These are phyloP conservation scores for Cancer borealis DNA, from an alignment of 2,888 invertebrate genomes.

Conservation along the genomic window DNA sequence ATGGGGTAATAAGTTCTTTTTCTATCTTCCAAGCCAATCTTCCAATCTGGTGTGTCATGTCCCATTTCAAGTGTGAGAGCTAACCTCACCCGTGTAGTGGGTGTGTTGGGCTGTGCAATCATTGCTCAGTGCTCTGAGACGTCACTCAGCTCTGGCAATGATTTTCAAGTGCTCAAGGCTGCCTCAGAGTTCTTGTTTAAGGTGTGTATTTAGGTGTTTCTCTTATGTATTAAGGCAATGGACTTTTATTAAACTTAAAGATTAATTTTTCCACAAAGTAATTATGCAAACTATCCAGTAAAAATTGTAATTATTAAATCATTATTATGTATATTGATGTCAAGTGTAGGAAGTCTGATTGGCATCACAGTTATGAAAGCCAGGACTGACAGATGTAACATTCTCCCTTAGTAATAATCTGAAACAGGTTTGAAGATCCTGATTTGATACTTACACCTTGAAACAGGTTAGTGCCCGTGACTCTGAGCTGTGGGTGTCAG, in stretches of 20 bases:
- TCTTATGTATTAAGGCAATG: background rate
- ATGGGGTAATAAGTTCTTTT: background rate
- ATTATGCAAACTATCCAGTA: no score
- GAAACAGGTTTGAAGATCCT: background rate
- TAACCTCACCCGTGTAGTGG: constrained; percentile 78
- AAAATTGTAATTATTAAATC: no score
- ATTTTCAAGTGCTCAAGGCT: constrained; percentile 58
- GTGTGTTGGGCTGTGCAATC: constrained; percentile 78
- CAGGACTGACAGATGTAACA: no score
- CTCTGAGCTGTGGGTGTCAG: constrained; percentile 86
- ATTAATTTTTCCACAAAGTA: no score
- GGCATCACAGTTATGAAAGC: no score
- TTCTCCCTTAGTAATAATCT: no score
- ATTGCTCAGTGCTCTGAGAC: constrained; percentile 65
- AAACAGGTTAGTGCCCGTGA: constrained; percentile 80
- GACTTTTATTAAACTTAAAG: no score
- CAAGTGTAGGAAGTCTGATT: no score
- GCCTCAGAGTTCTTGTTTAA: constrained; percentile 64
- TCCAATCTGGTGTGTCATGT: constrained; percentile 83
- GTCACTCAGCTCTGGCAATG: constrained; percentile 48
- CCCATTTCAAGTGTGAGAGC: constrained; percentile 80
- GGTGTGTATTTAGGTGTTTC: constrained; percentile 18
- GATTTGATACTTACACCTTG: background rate
- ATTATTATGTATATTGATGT: no score
- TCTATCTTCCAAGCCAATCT: constrained; percentile 78